These are phyloP conservation scores for Dermatemys mawii DNA, from an alignment of 2,113 vertebrate genomes.

Conservation along the genomic window DNA sequence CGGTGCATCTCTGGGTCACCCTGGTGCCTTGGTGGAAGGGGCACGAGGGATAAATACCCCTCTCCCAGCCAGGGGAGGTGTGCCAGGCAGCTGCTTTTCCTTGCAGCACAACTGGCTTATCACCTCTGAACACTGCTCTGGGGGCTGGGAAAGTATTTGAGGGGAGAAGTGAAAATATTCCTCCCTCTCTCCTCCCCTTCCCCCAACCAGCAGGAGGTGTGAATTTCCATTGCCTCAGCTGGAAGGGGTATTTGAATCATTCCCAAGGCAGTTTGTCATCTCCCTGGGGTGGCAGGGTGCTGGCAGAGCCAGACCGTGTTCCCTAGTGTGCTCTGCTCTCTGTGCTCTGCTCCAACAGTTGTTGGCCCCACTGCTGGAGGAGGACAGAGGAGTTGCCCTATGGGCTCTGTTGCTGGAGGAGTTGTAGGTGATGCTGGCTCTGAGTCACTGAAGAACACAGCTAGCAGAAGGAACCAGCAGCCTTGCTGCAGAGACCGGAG, in stretches of 20 bases:
- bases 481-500: not conserved
- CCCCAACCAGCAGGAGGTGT: not conserved
- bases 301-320: not conserved
- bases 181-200: no score
- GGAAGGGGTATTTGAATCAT: not conserved
- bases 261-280: not conserved
- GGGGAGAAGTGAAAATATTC: not conserved
- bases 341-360: rapidly evolving
- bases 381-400: not conserved
- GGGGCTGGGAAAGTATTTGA: not conserved
- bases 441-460: not conserved
- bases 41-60: not conserved
- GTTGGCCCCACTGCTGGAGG: not conserved
- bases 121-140: not conserved
- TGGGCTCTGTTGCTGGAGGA: not conserved
- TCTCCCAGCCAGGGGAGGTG: not conserved
- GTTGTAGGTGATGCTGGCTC: not conserved
- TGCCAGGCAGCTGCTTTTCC: no score
- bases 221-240: not conserved
- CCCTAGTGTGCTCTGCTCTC: not conserved
- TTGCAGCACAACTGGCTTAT: not conserved
- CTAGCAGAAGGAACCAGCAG: not conserved
- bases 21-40: not conserved
- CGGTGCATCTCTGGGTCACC: not conserved
- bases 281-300: not conserved